phyloP scores from a whole-genome alignment of 2,797 vertebrate species.

The Artibeus lituratus region DNA sequence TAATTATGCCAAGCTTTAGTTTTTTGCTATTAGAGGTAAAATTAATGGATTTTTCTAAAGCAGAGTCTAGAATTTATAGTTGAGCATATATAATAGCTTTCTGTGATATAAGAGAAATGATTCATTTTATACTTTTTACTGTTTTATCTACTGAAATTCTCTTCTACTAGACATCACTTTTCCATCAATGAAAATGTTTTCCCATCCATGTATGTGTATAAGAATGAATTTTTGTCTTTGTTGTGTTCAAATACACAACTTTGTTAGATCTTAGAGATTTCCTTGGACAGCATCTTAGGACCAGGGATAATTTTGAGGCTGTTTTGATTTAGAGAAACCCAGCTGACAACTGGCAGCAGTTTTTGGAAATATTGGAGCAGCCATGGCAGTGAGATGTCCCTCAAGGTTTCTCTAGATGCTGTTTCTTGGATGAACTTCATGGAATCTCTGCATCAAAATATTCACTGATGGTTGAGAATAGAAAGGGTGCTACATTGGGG shows the following conservation, averaged over 20 bases:
- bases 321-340: not conserved
- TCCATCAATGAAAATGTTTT: not conserved
- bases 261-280: not conserved
- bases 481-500: not conserved
- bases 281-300: not conserved
- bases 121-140: not conserved
- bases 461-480: not conserved
- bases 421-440: not conserved
- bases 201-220: not conserved
- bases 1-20: not conserved
- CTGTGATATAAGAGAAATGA: not conserved
- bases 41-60: not conserved
- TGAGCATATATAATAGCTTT: not conserved
- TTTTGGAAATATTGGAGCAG: not conserved
- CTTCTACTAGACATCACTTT: not conserved
- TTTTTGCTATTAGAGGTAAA: not conserved
- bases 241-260: not conserved
- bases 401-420: not conserved
- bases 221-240: slow-evolving; percentile 7
- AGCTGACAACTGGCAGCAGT: not conserved
- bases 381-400: not conserved
- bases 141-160: not conserved
- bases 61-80: not conserved
- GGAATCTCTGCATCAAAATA: slow-evolving; percentile 6
- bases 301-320: not conserved